Evolutionary conservation across 2,797 vertebrate genomes (phyloP), one percentile per base, ranked within the genome.

Genomic region (Poeciliopsis infans): DNA sequence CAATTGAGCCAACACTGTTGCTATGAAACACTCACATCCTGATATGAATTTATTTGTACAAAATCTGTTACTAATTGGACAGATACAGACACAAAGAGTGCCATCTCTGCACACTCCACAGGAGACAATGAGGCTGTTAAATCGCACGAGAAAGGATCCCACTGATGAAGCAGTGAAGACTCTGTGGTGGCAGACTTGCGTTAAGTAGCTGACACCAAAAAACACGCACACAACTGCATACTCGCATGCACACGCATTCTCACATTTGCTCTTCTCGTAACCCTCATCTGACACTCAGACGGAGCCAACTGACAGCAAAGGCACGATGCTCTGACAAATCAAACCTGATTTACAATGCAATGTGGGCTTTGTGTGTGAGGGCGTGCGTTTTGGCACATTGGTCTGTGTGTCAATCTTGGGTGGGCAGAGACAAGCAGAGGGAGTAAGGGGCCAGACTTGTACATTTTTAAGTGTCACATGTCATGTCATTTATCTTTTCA

Each of bases 271-370:
- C 85, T 73, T 93, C 87, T 90, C 89, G 88, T 86, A 91, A 91
- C 90, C 86, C 79, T 91, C 84, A 83, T 90, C 86, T 92, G 93
- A 93, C 90, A 93, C 87, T 92, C 92, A 92, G 88, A 91, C 47
- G 31, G 85, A 41, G 71, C 75, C 71, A 31, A 88, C 86, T 92
- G 94, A 94, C 93, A 94, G 92, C 89, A 69, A 76, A 88, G 92
- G 94, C 90, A 89, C 70, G 46, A 90, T 91, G 20, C 85, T 83
- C 86, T 92, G 93, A 93, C 91, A 92, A 92, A 94, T 94, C 92
- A 93, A 89, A 93, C 89, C 89, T 90, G 92, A 94, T 94, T 93
- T 94, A 93, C 85, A 91, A 91, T 90, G 87, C 85, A 79, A 45
- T 82, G 78, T 45, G 5, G 75, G 84, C 41, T 16, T 16, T 73